A percentile compares a stretch with the other conserved stretches of the same genome.
phyloP scores from a whole-genome alignment of 2,797 vertebrate species.

The Neoniphon sammara region DNA sequence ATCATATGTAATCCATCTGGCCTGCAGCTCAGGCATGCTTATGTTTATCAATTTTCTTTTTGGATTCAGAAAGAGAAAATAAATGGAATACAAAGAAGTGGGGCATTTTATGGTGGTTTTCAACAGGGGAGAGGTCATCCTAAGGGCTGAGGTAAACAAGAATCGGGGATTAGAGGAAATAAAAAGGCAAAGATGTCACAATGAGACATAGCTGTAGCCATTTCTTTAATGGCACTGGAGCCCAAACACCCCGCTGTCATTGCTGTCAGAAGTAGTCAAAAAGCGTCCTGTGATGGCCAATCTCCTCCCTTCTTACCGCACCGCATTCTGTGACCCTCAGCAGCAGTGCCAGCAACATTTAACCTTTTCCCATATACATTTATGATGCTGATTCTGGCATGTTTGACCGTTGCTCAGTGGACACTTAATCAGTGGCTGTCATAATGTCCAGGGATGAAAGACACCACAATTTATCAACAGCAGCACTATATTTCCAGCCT shows the following conservation, averaged over 20 bases:
- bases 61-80: not conserved
- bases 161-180: constrained; percentile 10
- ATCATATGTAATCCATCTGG: not conserved
- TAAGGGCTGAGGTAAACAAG: not conserved
- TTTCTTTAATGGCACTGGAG: constrained; percentile 1
- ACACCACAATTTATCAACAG: constrained; percentile 47
- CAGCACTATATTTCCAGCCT: constrained; percentile 19
- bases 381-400: constrained; percentile 26
- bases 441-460: constrained; percentile 47
- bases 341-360: constrained; percentile 28
- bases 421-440: constrained; percentile 68
- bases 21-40: not conserved
- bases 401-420: constrained; percentile 46
- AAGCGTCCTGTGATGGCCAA: constrained; percentile 1
- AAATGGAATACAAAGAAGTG: not conserved
- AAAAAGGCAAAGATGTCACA: constrained; percentile 6
- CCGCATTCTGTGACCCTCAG: constrained; percentile 29
- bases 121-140: not conserved
- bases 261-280: constrained; percentile 7
- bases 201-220: not conserved
- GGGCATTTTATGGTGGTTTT: not conserved
- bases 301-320: constrained; percentile 10
- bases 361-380: constrained; percentile 44
- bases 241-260: not conserved
- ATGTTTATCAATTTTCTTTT: not conserved